Evolutionary conservation across 2,888 invertebrate genomes (phyloP), one percentile per base, ranked within the genome.

Genomic region (Nebria brevicollis): DNA sequence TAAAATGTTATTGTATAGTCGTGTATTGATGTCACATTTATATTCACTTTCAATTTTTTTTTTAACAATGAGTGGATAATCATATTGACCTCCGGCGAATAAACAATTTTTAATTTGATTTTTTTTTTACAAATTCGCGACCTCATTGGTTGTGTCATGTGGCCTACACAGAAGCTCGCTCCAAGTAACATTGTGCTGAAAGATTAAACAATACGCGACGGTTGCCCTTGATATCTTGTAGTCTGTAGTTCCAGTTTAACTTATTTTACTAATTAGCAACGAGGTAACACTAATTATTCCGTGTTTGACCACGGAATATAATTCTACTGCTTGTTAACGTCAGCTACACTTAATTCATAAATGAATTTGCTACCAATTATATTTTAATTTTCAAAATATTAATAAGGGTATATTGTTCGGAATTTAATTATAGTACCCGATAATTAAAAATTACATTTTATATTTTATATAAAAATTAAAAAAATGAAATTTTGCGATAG

Each of bases 181-280:
- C n/a, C 20, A 41, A 43, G 41, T 73, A 73, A 73, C 73, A 73
- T 73, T 73, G 73, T 73, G 42, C 73, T 73, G 42, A 73, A 68
- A 41, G 13, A 73, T 42, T 42, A 42, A 43, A 73, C 43, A 41
- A 73, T 42, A 73, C 73, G 13, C 10, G 5, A 13, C 68, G 10
- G 10, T 72, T 73, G 43, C 73, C 73, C 73, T 73, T 73, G 73
- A 73, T 73, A 42, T 15, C 5, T 15, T 20, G 13, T 34, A 34
- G 34, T 34, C 34, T 34, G 41, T 73, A 43, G 26, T 73, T 15
- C 73, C 43, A 73, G 73, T 73, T 73, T 26, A 73, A 70, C 70
- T 11, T 26, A 70, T 34, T 26, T 34, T 13, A 13, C 43, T 41
- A 73, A 73, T 73, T 73, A 73, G 41, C 73, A 20, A 13, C 73